Evolutionary conservation across 2,113 vertebrate genomes (phyloP).

Genomic region (Dipodomys stephensi): DNA sequence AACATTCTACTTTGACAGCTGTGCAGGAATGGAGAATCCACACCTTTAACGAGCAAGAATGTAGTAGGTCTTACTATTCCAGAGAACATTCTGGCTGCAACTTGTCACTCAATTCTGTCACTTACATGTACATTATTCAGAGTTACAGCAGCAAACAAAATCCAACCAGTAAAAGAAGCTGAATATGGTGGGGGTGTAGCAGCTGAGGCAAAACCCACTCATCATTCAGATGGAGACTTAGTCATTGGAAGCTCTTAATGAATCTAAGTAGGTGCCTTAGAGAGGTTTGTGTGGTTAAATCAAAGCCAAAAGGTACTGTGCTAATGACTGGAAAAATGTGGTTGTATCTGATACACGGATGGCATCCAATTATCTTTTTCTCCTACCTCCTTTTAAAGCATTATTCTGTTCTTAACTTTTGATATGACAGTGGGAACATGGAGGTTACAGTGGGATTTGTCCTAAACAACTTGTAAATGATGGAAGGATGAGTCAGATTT

Average conservation of each 20-base stretch:
- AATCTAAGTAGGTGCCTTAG: not conserved
- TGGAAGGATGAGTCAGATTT: constrained; percentile 24
- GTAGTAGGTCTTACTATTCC: not conserved
- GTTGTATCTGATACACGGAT: not conserved
- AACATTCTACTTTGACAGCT: not conserved
- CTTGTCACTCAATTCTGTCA: not conserved
- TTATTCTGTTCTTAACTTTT: not conserved
- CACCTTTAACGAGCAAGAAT: not conserved
- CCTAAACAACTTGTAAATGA: constrained; percentile 36
- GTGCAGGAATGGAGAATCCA: not conserved
- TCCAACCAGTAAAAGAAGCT: not conserved
- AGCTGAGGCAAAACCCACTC: not conserved
- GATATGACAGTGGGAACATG: not conserved
- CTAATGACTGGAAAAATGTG: not conserved
- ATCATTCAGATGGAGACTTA: not conserved
- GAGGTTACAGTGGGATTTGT: not conserved
- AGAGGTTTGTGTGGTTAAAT: not conserved
- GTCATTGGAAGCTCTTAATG: constrained; percentile 4
- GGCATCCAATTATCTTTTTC: not conserved
- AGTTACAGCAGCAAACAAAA: constrained; percentile 27
- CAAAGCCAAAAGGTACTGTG: not conserved
- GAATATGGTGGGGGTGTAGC: not conserved
- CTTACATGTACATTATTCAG: not conserved
- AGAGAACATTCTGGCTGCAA: not conserved
- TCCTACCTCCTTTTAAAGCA: not conserved